These are phyloP conservation scores for Drosophila paulistorum DNA, from an alignment of 1,140 invertebrate species.

Conservation along the genomic window DNA sequence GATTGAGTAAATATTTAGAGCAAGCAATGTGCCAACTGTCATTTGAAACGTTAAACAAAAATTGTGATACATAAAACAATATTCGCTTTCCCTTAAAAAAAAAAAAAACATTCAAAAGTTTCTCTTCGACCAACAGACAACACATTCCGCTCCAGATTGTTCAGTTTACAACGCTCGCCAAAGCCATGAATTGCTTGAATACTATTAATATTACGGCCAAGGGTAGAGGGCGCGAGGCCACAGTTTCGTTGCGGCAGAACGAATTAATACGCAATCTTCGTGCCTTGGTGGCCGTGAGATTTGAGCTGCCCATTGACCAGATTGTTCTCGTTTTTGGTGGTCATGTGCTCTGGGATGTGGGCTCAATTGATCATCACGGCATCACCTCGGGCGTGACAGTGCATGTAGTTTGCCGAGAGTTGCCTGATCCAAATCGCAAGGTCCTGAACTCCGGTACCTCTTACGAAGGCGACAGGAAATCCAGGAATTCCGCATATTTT, in stretches of 20 bases:
- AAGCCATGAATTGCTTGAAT: conserved; percentile 30
- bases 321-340: conserved; percentile 60
- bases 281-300: conserved; percentile 55
- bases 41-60: background rate
- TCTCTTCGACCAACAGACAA: background rate
- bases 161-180: background rate
- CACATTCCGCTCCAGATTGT: background rate
- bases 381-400: conserved; percentile 65
- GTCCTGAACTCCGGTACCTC: background rate
- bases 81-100: too few species aligned
- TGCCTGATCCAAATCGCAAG: background rate
- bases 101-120: background rate
- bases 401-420: conserved; percentile 46
- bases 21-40: background rate
- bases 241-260: conserved; percentile 55
- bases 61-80: background rate
- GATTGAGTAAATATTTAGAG: background rate
- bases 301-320: conserved; percentile 43
- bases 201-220: conserved; percentile 57
- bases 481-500: background rate
- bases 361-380: conserved; percentile 57
- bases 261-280: conserved; percentile 58
- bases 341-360: conserved; percentile 48
- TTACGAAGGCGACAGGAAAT: background rate
- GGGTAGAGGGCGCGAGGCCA: conserved; percentile 24